Base-by-base conservation (phyloP, 2,113 vertebrate species). In the Notothenia coriiceps region DNA sequence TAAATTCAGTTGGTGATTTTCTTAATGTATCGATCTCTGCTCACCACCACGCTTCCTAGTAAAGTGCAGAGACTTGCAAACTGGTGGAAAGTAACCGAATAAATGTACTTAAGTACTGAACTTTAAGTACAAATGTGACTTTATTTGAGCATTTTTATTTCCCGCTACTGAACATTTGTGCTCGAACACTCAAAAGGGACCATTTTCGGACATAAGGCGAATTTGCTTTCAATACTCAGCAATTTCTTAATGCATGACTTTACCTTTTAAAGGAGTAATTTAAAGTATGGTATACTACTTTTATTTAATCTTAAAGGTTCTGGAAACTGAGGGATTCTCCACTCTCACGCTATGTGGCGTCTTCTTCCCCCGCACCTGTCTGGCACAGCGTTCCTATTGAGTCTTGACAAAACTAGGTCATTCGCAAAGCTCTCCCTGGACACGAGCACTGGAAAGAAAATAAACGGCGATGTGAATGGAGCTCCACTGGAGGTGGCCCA, bases 331-430 rank as follows among this genome's bases (percentile, higher is more conserved):
- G 60, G 29, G 74, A 87, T 83, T 75, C 65, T 79, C 60, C 54
- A 29, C 84, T 86, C 84, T 86, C 84, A 85, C 70, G 54, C 84
- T 84, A 79, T 82, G 88, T 85, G 78, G 74, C 11, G 47, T 14
- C 44, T 68, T 70, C 78, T 46, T 82, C 82, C 74, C 68, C 70
- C 13, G 2, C 82, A 87, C 87, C 90, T 65, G 82, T 84, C 90
- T 93, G 92, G 92, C 88, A 92, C 74, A 65, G 71, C 22, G 1
- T 59, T 40, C 74, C 91, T 88, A 94, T 92, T 94, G 90, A 94
- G 92, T 86, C 79, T 78, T 85, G 80, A 86, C 74, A 68, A 83
- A 94, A 92, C 87, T 94, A 91, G 93, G 94, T 94, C 94, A 94
- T 83, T 71, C 70, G 83, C 84, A 88, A 86, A 83, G 70, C 89